Evolutionary conservation across 2,797 vertebrate genomes (phyloP).

Genomic region (Ptychadena robeensis): DNA sequence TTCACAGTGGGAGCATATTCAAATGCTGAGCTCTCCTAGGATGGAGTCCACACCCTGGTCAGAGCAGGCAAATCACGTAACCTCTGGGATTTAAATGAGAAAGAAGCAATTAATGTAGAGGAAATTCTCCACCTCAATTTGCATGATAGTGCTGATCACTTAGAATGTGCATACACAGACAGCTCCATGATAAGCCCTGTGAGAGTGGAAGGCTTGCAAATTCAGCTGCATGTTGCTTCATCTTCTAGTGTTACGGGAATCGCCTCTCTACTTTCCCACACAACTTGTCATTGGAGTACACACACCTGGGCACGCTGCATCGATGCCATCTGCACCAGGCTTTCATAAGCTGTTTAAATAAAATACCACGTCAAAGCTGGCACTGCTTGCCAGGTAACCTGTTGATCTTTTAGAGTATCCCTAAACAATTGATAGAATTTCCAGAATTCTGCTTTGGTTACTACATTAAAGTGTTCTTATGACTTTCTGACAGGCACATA

Average conservation of each 20-base stretch:
- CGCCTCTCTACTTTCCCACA: background rate
- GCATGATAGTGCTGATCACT: conserved; percentile 44
- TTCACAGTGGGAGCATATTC: conserved; percentile 27
- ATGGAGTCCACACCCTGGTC: background rate
- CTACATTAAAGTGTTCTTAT: background rate
- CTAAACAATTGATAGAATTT: background rate
- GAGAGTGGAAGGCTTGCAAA: background rate
- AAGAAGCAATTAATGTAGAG: conserved; percentile 47
- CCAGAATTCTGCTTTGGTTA: background rate
- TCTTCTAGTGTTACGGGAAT: background rate
- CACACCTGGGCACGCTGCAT: conserved; percentile 4
- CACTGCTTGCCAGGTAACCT: background rate
- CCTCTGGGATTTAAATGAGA: conserved; percentile 41
- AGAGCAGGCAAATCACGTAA: conserved; percentile 11
- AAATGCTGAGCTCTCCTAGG: background rate
- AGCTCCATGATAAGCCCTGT: conserved; percentile 4
- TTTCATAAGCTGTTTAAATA: conserved; percentile 1
- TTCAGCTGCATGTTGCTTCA: background rate
- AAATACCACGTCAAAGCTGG: background rate
- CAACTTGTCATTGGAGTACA: background rate
- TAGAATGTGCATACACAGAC: conserved; percentile 36
- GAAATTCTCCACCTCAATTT: conserved; percentile 35
- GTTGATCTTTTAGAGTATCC: background rate
- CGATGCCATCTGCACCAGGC: background rate
- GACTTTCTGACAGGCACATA: too few relatives aligned